Percentiles rank a stretch among this genome's conserved stretches.
Conservation (phyloP, 2,113 vertebrate genomes). For the Otis tarda region DNA sequence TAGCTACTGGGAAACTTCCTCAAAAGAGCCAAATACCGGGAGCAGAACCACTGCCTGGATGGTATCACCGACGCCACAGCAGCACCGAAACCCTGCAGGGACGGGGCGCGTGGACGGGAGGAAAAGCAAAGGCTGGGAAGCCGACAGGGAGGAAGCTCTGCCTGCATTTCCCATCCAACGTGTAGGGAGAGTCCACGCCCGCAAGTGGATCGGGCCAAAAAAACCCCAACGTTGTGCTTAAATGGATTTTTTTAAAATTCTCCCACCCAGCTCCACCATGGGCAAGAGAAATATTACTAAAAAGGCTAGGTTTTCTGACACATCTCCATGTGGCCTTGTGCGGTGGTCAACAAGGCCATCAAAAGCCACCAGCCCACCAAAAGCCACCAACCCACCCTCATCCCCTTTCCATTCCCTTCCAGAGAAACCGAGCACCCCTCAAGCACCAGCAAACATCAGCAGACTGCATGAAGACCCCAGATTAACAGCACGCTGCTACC, state of each 20-base stretch:
- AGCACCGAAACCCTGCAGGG: not conserved
- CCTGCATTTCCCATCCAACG: not conserved
- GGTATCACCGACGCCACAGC: not conserved
- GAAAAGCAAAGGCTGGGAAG: not conserved
- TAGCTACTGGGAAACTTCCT: not conserved
- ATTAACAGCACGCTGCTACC: not conserved
- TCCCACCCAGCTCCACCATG: not conserved
- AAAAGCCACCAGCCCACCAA: not conserved
- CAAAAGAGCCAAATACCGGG: not conserved
- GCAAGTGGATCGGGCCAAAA: not conserved
- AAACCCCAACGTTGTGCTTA: fast-evolving
- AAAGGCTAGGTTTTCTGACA: not conserved
- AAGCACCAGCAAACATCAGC: not conserved
- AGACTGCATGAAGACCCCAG: not conserved
- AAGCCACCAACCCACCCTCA: not conserved
- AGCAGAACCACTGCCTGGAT: not conserved
- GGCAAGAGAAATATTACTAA: not conserved
- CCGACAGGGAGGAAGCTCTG: not conserved
- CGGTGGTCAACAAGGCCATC: not conserved
- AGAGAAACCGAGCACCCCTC: not conserved
- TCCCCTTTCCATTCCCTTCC: not conserved
- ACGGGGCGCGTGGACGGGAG: fast-evolving
- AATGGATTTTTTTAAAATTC: not conserved
- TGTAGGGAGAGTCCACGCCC: not conserved
- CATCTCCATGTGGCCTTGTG: not conserved